phyloP scores from a whole-genome alignment of 2,113 vertebrate genomes.

The Syngnathus scovelli region DNA sequence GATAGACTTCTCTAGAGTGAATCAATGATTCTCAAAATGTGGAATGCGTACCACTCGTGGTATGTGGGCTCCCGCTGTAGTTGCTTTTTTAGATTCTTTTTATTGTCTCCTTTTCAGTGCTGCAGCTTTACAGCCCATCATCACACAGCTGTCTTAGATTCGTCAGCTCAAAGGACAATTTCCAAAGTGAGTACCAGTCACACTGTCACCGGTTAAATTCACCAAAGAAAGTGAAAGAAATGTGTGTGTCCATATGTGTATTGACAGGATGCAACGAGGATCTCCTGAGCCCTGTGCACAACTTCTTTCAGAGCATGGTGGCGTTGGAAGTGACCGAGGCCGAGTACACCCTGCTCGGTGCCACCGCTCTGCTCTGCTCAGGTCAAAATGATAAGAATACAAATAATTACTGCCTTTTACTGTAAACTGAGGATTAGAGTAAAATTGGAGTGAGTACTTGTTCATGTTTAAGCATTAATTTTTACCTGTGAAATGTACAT shows the following conservation, averaged over 20 bases:
- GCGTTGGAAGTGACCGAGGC: slow-evolving; percentile 78
- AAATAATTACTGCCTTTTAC: neutral
- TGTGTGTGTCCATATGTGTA: neutral
- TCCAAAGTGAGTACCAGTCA: slow-evolving; percentile 25
- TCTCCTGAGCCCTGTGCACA: slow-evolving; percentile 78
- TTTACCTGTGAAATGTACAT: too few relatives aligned
- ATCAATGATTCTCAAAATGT: too few relatives aligned
- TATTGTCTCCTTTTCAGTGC: slow-evolving; percentile 37
- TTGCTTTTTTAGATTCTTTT: too few relatives aligned
- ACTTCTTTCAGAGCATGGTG: slow-evolving; percentile 90
- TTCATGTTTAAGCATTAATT: too few relatives aligned
- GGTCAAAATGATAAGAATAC: slow-evolving; percentile 63
- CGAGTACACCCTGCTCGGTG: slow-evolving; percentile 87
- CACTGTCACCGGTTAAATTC: slow-evolving; percentile 43
- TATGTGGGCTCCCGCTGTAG: too few relatives aligned
- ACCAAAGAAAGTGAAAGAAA: neutral
- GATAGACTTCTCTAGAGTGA: too few relatives aligned
- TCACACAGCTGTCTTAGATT: slow-evolving; percentile 58
- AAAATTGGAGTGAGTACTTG: too few relatives aligned
- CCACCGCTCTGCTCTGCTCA: slow-evolving; percentile 86
- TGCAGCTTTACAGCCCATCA: slow-evolving; percentile 56
- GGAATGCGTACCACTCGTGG: too few relatives aligned
- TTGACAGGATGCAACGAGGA: slow-evolving; percentile 77
- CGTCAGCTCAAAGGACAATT: slow-evolving; percentile 51
- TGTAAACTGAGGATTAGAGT: neutral